Evolutionary conservation across 2,113 vertebrate genomes (phyloP), one percentile per base, ranked within the genome.

Genomic region (Nettapus auritus): DNA sequence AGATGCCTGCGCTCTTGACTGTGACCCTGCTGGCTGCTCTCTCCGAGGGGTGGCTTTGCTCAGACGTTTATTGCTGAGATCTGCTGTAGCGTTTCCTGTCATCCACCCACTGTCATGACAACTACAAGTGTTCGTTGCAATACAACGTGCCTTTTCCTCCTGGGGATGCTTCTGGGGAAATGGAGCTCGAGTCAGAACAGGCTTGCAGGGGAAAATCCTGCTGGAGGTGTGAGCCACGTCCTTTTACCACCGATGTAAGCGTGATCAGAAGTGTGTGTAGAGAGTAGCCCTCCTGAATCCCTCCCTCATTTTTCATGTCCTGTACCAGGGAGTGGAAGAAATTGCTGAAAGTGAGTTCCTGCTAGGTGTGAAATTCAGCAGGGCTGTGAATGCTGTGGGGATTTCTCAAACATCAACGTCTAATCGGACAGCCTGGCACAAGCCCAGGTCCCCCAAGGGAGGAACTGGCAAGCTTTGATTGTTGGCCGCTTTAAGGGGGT

Each of bases 231-330:
- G 52, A 71, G 66, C 38, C 33, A 2, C 16, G 57, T 11, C 26
- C 42, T 25, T 6, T 46, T 38, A 29, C 40, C 52, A 8, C 28
- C 15, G 5, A 1, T 5, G 0, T 7, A 28, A 18, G 3, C 1
- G 18, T 0, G 2, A 3, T 4, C 53, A 57, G 73, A 34, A 76
- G 26, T 60, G 56, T 48, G 34, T 31, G 73, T 17, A 20, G 64
- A 62, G 16, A 52, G 26, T 4, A 19, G 11, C 21, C 28, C 8
- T 48, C 31, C 20, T 40, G 69, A 23, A 3, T 42, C 53, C 62
- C 18, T 34, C 29, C 15, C 5, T 52, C 17, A 36, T 19, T 70
- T n/a, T 28, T 66, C 10, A 2, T 40, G 28, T 13, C 38, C 22
- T 57, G 11, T 21, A 28, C 20, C 16, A 53, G 38, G 28, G 57